Evolutionary conservation across 2,113 vertebrate species (phyloP).

Genomic region (Megaptera novaeangliae): DNA sequence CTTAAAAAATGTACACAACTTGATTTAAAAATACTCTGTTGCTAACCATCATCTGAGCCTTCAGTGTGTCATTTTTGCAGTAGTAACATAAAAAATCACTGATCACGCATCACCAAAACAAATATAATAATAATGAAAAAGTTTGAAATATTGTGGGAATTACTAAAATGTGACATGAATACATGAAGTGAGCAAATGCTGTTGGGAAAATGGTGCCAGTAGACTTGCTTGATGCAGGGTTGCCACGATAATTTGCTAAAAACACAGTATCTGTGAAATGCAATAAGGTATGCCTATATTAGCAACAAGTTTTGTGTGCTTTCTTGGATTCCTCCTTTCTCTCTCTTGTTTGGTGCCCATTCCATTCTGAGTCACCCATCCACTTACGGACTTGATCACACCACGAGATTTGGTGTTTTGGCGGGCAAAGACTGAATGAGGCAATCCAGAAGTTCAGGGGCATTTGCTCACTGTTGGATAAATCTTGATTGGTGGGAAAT

Average conservation of each 20-base stretch:
- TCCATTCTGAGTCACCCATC: not conserved
- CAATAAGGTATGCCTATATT: not conserved
- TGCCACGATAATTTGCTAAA: not conserved
- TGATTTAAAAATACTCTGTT: too few relatives aligned
- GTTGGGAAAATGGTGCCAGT: not conserved
- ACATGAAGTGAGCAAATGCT: not conserved
- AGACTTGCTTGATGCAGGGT: not conserved
- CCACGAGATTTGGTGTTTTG: not conserved
- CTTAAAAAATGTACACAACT: not conserved
- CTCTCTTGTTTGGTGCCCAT: not conserved
- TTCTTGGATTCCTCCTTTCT: not conserved
- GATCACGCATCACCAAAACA: not conserved
- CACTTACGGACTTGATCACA: not conserved
- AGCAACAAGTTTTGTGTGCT: not conserved
- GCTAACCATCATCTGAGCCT: not conserved
- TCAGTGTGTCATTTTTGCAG: not conserved
- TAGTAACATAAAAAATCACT: not conserved
- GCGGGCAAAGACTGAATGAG: not conserved
- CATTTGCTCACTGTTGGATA: not conserved
- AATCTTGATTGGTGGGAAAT: not conserved
- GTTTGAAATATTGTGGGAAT: not conserved
- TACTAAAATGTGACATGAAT: not conserved
- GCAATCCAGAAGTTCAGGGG: not conserved
- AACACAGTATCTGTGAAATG: not conserved
- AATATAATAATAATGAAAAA: not conserved